Evolutionary conservation across 2,888 invertebrate genomes (phyloP).

Genomic region (Cylloceria caligata): DNA sequence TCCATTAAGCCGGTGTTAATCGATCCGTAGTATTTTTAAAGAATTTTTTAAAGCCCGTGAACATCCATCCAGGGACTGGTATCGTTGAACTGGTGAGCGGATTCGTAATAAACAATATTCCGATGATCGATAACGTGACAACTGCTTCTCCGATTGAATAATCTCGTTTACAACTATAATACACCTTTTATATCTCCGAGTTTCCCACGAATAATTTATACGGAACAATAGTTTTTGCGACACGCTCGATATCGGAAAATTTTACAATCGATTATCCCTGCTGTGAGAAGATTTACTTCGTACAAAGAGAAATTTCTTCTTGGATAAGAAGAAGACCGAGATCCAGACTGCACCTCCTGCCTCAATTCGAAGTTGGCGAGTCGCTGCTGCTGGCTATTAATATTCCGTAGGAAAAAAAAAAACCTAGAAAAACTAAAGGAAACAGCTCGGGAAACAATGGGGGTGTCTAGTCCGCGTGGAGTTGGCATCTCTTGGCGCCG

Average conservation of each 20-base stretch:
- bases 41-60: no score
- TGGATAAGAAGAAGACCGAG: slow-evolving; percentile 18
- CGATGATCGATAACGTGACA: neutral
- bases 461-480: slow-evolving; percentile 64
- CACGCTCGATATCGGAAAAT: neutral
- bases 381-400: slow-evolving; percentile 51
- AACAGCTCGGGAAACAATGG: slow-evolving; percentile 62
- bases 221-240: neutral
- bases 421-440: slow-evolving; percentile 35
- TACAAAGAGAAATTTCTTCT: neutral
- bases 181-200: neutral
- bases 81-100: neutral
- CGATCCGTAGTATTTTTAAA: slow-evolving; percentile 2
- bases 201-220: neutral
- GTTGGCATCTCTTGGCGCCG: slow-evolving; percentile 63
- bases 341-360: neutral
- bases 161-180: slow-evolving; percentile 8
- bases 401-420: slow-evolving; percentile 44
- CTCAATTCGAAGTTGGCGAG: slow-evolving; percentile 32
- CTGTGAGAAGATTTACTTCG: neutral
- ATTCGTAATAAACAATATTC: neutral
- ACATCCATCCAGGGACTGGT: no score
- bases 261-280: neutral
- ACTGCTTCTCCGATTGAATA: neutral
- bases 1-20: slow-evolving; percentile 14